phyloP scores from a whole-genome alignment of 2,113 vertebrate species.

The Buteo buteo region DNA sequence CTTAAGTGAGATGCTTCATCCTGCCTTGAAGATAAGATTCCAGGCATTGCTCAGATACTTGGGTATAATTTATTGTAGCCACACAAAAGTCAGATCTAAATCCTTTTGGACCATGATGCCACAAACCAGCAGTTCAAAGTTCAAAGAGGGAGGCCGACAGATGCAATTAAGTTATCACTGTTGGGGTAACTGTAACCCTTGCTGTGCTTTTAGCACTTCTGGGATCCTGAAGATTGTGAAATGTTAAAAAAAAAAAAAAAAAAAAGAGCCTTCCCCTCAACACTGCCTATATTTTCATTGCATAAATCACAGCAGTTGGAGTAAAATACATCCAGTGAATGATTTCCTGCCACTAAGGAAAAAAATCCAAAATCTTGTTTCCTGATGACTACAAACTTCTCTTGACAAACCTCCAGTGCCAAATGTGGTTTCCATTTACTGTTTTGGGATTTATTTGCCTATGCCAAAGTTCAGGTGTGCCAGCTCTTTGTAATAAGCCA shows the following conservation, averaged over 20 bases:
- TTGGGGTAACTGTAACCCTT: slow-evolving; percentile 60
- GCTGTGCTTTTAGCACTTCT: slow-evolving; percentile 37
- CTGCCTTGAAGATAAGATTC: slow-evolving; percentile 76
- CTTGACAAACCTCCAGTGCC: slow-evolving; percentile 77
- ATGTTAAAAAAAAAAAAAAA: background rate
- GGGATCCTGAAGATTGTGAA: slow-evolving; percentile 39
- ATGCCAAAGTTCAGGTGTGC: slow-evolving; percentile 86
- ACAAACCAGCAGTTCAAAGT: slow-evolving; percentile 70
- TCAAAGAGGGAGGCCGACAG: slow-evolving; percentile 73
- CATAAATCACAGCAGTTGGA: slow-evolving; percentile 70
- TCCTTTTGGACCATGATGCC: slow-evolving; percentile 65
- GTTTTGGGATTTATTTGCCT: slow-evolving; percentile 81
- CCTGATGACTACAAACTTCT: slow-evolving; percentile 74
- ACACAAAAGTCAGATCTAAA: slow-evolving; percentile 75
- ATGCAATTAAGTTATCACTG: slow-evolving; percentile 72
- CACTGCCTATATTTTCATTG: slow-evolving; percentile 67
- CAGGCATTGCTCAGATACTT: slow-evolving; percentile 78
- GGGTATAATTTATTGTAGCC: slow-evolving; percentile 77
- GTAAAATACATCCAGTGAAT: slow-evolving; percentile 73
- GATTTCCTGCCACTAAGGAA: slow-evolving; percentile 73
- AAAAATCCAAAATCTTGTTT: slow-evolving; percentile 77
- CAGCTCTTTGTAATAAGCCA: slow-evolving; percentile 83
- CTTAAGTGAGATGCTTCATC: slow-evolving; percentile 50
- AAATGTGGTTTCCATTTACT: slow-evolving; percentile 90
- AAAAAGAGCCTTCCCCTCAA: background rate